Evolutionary conservation across 2,888 invertebrate genomes (phyloP), one percentile per base, ranked within the genome.

Genomic region (Blastobasis lacticolella): DNA sequence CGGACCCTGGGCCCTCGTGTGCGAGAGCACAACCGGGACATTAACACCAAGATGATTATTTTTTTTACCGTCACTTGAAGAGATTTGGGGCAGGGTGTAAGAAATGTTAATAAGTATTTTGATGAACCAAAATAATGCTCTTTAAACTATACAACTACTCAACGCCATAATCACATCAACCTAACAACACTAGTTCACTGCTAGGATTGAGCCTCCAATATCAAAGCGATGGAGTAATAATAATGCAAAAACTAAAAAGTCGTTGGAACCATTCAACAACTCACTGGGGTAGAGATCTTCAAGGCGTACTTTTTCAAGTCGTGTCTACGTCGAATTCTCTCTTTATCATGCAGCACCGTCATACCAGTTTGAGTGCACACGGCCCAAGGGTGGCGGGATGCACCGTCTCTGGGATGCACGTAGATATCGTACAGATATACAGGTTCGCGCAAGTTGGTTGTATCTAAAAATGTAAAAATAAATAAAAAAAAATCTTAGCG

Each of bases 251-350:
- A 6, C 8, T 3, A 4, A 44, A 44, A 10, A 6, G 1, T 44
- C 7, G 6, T 47, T 47, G 36, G 36, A 46, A 36, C 10, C 46
- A 45, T 10, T 1, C 6, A 10, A 10, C 42, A 5, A 42, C 58
- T 38, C 76, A 84, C 86, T 57, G 85, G 86, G 6, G 78, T 67
- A 36, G 78, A 74, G 41, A 85, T 77, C 53, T 64, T 76, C 23
- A 85, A 51, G 2, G 78, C 68, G 54, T 75, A 71, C 10, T 66
- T 62, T 42, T 72, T 70, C 42, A 85, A 60, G 47, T 85, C 62
- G 0, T 61, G 62, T 46, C 82, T 68, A 43, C 83, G 61, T 2
- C 62, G 45, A 2, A 75, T 69, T 46, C 68, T 71, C 7, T 71
- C 65, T 0, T 63, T 61, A 3, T 78, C 76, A 9, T 72, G 58